Conservation (phyloP, 2,797 vertebrate genomes). For the Darevskia mixta region DNA sequence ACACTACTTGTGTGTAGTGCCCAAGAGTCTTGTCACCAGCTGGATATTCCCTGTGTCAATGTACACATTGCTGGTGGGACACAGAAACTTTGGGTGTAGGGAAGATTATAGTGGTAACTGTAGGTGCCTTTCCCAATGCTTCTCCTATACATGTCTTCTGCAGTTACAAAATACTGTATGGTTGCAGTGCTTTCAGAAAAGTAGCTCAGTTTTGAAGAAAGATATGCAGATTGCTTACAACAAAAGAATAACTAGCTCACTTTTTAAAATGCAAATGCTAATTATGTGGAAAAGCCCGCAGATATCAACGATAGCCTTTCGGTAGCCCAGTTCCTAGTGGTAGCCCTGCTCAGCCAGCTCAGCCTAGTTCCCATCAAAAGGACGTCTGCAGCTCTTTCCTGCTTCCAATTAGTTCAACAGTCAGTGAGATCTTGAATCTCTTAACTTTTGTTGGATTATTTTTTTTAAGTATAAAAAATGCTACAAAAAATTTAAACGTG, state of each 20-base stretch:
- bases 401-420: background rate
- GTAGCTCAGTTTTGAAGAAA: background rate
- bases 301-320: slow-evolving; percentile 34
- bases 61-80: background rate
- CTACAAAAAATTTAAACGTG: slow-evolving; percentile 48
- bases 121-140: background rate
- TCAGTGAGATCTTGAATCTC: slow-evolving; percentile 21
- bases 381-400: slow-evolving; percentile 6
- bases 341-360: slow-evolving; percentile 38
- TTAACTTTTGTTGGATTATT: background rate
- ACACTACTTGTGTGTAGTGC: no score
- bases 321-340: background rate
- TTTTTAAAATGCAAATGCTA: background rate
- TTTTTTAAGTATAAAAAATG: slow-evolving; percentile 16
- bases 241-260: background rate
- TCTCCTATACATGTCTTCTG: background rate
- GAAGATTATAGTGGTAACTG: background rate
- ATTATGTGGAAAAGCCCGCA: slow-evolving; percentile 8
- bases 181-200: background rate
- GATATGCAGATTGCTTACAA: background rate
- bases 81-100: background rate
- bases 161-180: background rate
- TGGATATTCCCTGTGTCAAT: background rate
- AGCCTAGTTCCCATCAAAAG: slow-evolving; percentile 24
- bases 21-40: background rate